Base-by-base conservation (phyloP, 2,888 invertebrate genomes). In the Sinopyrophorus schimmeli region DNA sequence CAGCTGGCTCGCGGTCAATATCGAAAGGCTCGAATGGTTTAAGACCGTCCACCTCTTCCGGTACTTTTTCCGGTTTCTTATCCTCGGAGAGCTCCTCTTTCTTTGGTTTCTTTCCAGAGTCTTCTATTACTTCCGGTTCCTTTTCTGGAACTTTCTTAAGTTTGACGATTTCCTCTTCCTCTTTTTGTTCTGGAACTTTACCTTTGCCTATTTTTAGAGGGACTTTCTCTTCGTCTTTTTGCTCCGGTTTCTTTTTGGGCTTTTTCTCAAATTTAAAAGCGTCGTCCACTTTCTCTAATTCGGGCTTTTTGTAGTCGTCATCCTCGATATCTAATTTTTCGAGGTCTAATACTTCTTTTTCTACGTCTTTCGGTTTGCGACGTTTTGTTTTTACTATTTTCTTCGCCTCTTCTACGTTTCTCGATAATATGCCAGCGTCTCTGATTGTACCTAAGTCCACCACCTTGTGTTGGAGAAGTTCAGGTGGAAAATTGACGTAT, bases 331-430 rank as follows among this genome's bases (percentile, higher is more conserved):
- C 75, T 1, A 77, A 58, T 61, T 76, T 74, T 61, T 78, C 78
- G 27, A 78, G 60, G 40, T 75, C 72, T 9, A 66, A 58, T 7
- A 70, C 38, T 34, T 68, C 70, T 50, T 70, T 69, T 39, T 69
- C 65, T 47, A 56, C 24, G 7, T 53, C 68, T 65, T 47, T 67
- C 62, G 5, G 69, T 47, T 63, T 74, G 67, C 41, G 65, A 14
- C 62, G 63, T 42, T 72, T 69, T 0, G 67, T 66, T 59, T 69
- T 72, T 16, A 65, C 53, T 14, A 62, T 54, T 63, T 69, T 68
- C 59, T 61, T 66, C 1, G 78, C 77, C 55, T 79, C 78, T 55
- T 74, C 71, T 16, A 76, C 59, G 49, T 76, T 77, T 54, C 76
- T 70, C 1, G 78, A 78, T 3, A 78, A 60, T 27, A 73, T 64